Evolutionary conservation across 2,797 vertebrate species (phyloP), one percentile per base, ranked within the genome.

Genomic region (Sebastes iracundus): DNA sequence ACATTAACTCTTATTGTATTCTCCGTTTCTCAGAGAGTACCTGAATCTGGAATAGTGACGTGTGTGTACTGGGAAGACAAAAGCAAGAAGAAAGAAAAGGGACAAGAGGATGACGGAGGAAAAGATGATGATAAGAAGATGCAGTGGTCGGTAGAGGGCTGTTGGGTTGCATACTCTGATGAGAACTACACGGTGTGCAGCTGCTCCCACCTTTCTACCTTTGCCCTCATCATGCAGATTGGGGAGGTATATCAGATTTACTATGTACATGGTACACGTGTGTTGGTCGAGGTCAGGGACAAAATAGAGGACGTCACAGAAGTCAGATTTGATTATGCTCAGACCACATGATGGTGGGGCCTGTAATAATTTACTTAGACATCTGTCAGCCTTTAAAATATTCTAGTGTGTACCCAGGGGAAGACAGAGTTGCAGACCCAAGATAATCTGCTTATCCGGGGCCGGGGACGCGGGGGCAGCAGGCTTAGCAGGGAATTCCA

Each of bases 171-270:
- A 4, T 67, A 30, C 69, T 58, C 91, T 4, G 56, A 88, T 79
- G 89, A 90, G 66, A 94, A 87, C 85, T 81, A 84, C 86, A 95
- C 94, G 0, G 78, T 93, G 61, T 95, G 94, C 87, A 93, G 88
- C 89, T 95, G 93, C 83, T 86, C 87, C 77, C 94, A 96, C 46
- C 94, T 95, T 22, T 95, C 94, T 46, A 95, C 94, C 7, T 96
- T 96, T n/a, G 93, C 94, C 58, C 89, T 96, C 62, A 95, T 96
- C 83, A 68, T 95, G 84, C 93, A 95, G 83, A 93, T 90, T 6
- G 85, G 77, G 9, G 83, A 94, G 84, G 91, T 90, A 88, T 35
- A 30, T 49, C 46, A 49, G 46, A 49, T 49, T 49, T 49, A 42
- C 46, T 49, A 49, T 49, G 46, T 20, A 49, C 46, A 49, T 20